Evolutionary conservation across 2,113 vertebrate genomes (phyloP).

Genomic region (Chionis minor): DNA sequence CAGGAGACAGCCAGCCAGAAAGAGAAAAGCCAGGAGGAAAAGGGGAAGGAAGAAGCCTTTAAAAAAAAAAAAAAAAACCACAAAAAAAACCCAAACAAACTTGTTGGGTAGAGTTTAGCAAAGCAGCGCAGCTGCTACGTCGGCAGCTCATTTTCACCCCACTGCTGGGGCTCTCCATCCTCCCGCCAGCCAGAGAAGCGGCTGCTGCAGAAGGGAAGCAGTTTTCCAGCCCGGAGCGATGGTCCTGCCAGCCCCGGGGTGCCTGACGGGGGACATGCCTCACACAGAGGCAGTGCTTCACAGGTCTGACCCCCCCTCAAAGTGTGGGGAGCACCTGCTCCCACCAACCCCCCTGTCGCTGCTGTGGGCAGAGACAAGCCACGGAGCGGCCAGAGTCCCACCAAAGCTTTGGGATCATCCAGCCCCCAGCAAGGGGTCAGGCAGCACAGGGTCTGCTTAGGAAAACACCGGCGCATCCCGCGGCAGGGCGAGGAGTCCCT

Average conservation of each 20-base stretch:
- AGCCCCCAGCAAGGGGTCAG: background rate
- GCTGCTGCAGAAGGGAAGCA: background rate
- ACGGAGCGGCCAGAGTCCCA: background rate
- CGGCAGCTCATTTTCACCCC: background rate
- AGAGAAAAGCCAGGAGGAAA: slow-evolving; percentile 5
- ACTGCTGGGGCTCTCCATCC: background rate
- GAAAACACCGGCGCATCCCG: fast-evolving
- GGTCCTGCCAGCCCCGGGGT: background rate
- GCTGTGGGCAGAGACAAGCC: fast-evolving
- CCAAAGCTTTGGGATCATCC: fast-evolving
- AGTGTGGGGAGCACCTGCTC: background rate
- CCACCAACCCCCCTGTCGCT: background rate
- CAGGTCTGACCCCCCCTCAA: background rate
- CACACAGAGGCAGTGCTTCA: fast-evolving
- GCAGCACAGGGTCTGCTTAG: background rate
- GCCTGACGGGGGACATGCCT: background rate
- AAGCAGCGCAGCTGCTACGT: background rate
- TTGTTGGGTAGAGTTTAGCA: background rate
- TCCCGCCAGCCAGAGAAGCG: background rate
- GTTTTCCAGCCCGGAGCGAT: background rate
- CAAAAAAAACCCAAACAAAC: too few species aligned
- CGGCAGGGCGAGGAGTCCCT: background rate
- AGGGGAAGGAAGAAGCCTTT: background rate
- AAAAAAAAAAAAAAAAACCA: background rate
- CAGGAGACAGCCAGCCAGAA: background rate